A percentile compares a stretch with the other conserved stretches of the same genome.
These are phyloP conservation scores for Nettapus auritus DNA, from an alignment of 2,113 vertebrate species.

Conservation along the genomic window DNA sequence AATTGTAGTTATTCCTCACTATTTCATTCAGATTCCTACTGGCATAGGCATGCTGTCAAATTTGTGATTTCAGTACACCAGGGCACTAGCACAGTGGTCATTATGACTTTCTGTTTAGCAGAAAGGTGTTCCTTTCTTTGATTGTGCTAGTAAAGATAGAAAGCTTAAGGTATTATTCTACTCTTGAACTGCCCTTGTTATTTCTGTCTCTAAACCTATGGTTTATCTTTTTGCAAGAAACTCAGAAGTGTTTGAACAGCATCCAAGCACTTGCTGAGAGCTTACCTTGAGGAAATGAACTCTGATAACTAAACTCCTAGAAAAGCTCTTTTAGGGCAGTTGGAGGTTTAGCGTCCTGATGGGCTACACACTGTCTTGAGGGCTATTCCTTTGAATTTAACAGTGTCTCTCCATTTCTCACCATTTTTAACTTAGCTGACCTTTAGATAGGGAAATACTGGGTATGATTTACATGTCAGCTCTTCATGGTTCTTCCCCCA, in stretches of 20 bases:
- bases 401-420: background rate
- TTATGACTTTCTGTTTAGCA: background rate
- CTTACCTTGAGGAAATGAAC: background rate
- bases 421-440: background rate
- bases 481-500: background rate
- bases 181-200: background rate
- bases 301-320: background rate
- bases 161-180: background rate
- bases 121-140: background rate
- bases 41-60: background rate
- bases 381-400: background rate
- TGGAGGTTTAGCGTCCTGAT: background rate
- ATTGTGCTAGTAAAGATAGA: background rate
- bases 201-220: background rate
- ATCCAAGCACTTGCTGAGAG: background rate
- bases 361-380: background rate
- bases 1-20: background rate
- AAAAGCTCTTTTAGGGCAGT: background rate
- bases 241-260: background rate
- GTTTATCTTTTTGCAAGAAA: background rate
- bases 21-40: background rate
- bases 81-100: background rate
- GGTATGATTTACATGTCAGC: background rate
- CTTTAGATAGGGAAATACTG: background rate
- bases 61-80: background rate